Percentiles rank a stretch among this genome's conserved stretches.
These are phyloP conservation scores for Eupithecia inturbata DNA, from an alignment of 2,888 invertebrate species.

Conservation along the genomic window DNA sequence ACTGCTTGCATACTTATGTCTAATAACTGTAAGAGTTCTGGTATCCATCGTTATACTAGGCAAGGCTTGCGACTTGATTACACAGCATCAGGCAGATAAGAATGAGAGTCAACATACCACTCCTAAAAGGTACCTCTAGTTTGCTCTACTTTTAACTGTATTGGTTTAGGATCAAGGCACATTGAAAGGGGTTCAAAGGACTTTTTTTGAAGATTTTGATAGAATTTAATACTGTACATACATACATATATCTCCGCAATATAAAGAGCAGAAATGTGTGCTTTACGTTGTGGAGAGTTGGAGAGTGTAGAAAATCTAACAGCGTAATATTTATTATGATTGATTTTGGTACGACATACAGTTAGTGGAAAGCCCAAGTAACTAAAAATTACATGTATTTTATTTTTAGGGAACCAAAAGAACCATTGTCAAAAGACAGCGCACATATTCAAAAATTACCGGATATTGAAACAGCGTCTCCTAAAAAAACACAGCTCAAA, in stretches of 20 bases:
- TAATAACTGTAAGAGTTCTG: constrained; percentile 90
- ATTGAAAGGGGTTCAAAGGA: not conserved
- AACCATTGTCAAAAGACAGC: constrained; percentile 61
- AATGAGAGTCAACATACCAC: constrained; percentile 77
- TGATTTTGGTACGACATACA: not conserved
- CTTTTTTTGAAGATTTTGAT: not conserved
- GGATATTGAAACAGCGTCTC: constrained; percentile 59
- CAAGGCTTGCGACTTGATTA: constrained; percentile 94
- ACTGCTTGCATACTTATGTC: constrained; percentile 89
- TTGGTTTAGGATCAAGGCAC: not conserved
- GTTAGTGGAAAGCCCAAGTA: not conserved
- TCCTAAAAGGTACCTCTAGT: constrained; percentile 68
- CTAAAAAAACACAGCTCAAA: constrained; percentile 70
- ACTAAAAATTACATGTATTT: not conserved
- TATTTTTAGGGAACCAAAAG: constrained; percentile 70
- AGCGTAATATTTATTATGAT: not conserved
- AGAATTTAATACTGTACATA: too few species aligned
- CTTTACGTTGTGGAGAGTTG: not conserved
- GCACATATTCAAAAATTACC: constrained; percentile 58
- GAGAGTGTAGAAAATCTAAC: not conserved
- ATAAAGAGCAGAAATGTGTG: not conserved
- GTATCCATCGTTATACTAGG: constrained; percentile 96
- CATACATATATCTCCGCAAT: not conserved
- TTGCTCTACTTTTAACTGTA: not conserved
- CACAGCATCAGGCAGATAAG: constrained; percentile 86